These are phyloP conservation scores for Latrodectus geometricus DNA, from an alignment of 1,140 invertebrate genomes.

Conservation along the genomic window DNA sequence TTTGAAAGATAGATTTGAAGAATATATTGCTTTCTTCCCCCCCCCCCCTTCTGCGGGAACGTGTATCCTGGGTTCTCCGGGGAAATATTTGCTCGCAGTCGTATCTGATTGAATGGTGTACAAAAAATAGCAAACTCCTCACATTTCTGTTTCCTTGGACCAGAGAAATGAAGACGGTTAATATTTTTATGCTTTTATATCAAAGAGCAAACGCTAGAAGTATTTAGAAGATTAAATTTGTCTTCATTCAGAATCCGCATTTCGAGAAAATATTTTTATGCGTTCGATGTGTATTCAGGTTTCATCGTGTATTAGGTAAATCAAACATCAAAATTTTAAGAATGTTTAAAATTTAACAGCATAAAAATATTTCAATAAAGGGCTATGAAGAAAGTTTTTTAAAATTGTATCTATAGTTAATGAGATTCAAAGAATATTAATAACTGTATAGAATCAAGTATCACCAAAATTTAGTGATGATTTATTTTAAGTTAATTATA, in stretches of 20 bases:
- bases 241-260: neutral
- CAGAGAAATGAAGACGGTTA: neutral
- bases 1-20: constrained; percentile 20
- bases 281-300: neutral
- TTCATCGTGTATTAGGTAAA: too few species aligned
- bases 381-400: too few species aligned
- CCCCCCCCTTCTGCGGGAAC: neutral
- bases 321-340: too few species aligned
- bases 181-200: neutral
- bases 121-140: neutral
- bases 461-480: too few species aligned
- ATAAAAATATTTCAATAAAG: too few species aligned
- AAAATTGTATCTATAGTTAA: too few species aligned
- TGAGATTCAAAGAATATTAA: too few species aligned
- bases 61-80: constrained; percentile 6
- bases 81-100: constrained; percentile 24
- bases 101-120: neutral
- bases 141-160: neutral
- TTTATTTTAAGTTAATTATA: too few species aligned
- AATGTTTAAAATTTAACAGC: too few species aligned
- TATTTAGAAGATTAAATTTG: neutral
- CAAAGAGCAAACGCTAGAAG: neutral
- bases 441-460: too few species aligned
- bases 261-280: neutral
- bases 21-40: constrained; percentile 16